phyloP scores from a whole-genome alignment of 2,888 invertebrate genomes.

The Leptinotarsa juncta region DNA sequence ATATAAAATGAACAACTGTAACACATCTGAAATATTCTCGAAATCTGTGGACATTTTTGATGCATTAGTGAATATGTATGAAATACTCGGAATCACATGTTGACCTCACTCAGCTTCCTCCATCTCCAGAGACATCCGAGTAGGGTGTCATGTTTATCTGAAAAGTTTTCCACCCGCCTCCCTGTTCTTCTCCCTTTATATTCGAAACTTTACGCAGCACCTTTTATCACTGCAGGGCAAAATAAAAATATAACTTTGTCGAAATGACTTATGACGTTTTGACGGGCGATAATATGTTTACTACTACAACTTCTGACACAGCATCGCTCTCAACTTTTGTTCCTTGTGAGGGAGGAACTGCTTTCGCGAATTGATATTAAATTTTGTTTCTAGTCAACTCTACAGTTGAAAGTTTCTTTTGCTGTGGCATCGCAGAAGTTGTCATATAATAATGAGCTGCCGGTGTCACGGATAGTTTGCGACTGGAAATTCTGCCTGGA shows the following conservation, averaged over 20 bases:
- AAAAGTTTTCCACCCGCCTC: constrained; percentile 25
- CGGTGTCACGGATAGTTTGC: constrained; percentile 15
- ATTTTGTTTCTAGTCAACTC: constrained; percentile 9
- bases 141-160: constrained; percentile 39
- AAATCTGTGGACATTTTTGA: too few species aligned
- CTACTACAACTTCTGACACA: constrained; percentile 14
- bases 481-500: neutral
- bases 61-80: too few species aligned
- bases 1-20: too few species aligned
- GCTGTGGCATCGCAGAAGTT: neutral
- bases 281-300: constrained; percentile 43
- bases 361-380: neutral
- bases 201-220: constrained; percentile 35
- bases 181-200: constrained; percentile 6
- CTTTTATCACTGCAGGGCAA: constrained; percentile 36
- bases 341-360: constrained; percentile 5
- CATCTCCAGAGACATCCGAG: constrained; percentile 7
- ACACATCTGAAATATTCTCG: too few species aligned
- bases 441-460: constrained; percentile 7
- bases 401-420: constrained; percentile 5
- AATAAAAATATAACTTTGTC: constrained; percentile 33
- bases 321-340: constrained; percentile 13
- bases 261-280: constrained; percentile 44
- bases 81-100: neutral
- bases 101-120: neutral